Evolutionary conservation across 2,888 invertebrate species (phyloP).

Genomic region (Orthonevra nobilis): DNA sequence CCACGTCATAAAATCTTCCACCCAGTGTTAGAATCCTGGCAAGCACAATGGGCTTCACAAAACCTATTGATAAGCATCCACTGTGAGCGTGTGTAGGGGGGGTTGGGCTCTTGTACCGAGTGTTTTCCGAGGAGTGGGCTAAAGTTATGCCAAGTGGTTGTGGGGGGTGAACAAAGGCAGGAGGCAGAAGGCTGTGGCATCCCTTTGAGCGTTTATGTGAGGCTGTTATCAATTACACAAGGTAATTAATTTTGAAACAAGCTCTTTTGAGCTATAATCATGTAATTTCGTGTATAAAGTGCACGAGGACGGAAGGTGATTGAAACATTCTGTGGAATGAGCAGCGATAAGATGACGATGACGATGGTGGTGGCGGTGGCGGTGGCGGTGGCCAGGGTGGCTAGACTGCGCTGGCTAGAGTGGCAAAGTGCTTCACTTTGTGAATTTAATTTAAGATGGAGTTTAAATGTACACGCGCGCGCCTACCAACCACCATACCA

Average conservation of each 20-base stretch:
- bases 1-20: conserved; percentile 28
- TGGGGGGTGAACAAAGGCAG: neutral
- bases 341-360: too few species aligned
- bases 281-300: conserved; percentile 69
- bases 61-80: conserved; percentile 63
- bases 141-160: conserved; percentile 3
- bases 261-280: conserved; percentile 68
- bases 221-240: conserved; percentile 70
- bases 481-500: too few species aligned
- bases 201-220: conserved; percentile 70
- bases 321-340: too few species aligned
- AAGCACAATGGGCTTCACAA: conserved; percentile 48
- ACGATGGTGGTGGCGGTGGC: neutral
- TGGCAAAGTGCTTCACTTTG: conserved; percentile 62
- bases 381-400: conserved; percentile 5
- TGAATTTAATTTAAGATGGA: conserved; percentile 68
- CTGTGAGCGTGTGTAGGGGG: conserved; percentile 9
- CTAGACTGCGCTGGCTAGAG: too few species aligned
- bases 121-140: conserved; percentile 6
- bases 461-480: conserved; percentile 57
- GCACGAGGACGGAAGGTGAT: conserved; percentile 34
- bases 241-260: conserved; percentile 71
- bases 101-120: conserved; percentile 1
- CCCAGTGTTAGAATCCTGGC: neutral
- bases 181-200: conserved; percentile 52